Base-by-base conservation (phyloP, 2,797 vertebrate species). In the Basileuterus tristriatus region DNA sequence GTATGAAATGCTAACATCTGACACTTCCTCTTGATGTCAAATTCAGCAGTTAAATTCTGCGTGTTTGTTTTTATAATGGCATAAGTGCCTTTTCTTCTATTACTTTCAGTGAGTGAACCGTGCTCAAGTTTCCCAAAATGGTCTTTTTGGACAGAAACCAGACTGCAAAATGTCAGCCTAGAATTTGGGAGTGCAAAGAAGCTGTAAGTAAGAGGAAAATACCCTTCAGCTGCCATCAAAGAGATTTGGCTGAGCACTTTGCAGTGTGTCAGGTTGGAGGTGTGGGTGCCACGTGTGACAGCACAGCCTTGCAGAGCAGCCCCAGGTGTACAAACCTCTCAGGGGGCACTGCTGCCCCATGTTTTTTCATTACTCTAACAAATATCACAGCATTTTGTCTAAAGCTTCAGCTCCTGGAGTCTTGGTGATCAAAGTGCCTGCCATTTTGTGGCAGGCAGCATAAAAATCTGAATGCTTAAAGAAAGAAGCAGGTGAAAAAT, bases 121-220 rank as follows among this genome's bases (percentile, higher is more conserved):
- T 34, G 64, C 70, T 90, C 56, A 43, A 23, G 52, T 77, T 94
- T 87, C 68, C 70, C 59, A 72, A 79, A 93, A 92, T 77, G 74
- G 63, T 67, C 56, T 92, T 83, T 67, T 44, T 88, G 94, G 83
- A 58, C 77, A 93, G 78, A 85, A 74, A 91, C 41, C 74, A 93
- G 75, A 56, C 78, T 77, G 75, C 59, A 92, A 82, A 87, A 89
- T 77, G 58, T 67, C 89, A 93, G 27, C 53, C 43, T 87, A 36
- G 65, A 81, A 74, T 59, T 0, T 83, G 64, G 62, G 60, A 87
- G 56, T 32, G 70, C 70, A 79, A 74, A 76, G 78, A 90, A 90
- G 37, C 71, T 4, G 1, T 60, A 70, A 81, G 62, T 24, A 74
- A 92, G 26, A 69, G 67, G 83, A 89, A 75, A 84, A 96, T 60